Base-by-base conservation (phyloP, 2,797 vertebrate genomes). In the Chelon auratus region DNA sequence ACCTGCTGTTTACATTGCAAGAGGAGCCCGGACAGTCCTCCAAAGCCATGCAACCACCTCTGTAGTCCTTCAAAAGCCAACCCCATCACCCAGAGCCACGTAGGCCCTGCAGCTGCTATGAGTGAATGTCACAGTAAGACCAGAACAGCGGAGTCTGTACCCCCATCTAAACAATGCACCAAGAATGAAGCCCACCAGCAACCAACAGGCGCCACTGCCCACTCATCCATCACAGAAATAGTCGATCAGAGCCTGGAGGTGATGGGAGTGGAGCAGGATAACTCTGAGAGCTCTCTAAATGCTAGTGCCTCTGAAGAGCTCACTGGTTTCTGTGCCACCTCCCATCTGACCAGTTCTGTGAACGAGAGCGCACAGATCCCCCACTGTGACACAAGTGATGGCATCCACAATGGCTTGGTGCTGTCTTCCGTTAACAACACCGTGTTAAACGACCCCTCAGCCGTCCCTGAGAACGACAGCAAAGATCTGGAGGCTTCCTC, bases 1-100 rank as follows among this genome's bases (percentile, higher is more conserved):
- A 83, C 92, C 39, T 96, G 95, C 81, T 88, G 96, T 80, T 89
- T 94, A 36, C 92, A 95, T 48, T 95, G 95, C 75, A 94, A 94
- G 79, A 92, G 90, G 69, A 93, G 93, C 78, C 87, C 95, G 0
- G 94, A 95, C 54, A 76, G 92, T 22, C 86, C 94, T 24, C 89
- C 93, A 0, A 95, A 94, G 82, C 80, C 91, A 39, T 95, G 95
- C 93, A 93, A 88, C 81, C 94, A 89, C 18, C 81, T 84, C 71
- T 91, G 87, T 71, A 78, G 80, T 80, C 84, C 93, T 24, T 88
- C 93, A 2, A 94, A 93, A 45, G 83, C 93, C 20, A 76, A 90
- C 77, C 79, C 93, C 2, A 62, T 81, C 55, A 33, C 80, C 54
- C 93, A 93, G 75, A 93, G 93, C 87, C 73, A 95, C 2, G 68